Percentiles rank a stretch among this genome's conserved stretches.
These are phyloP conservation scores for Amphipoea lucens DNA, from an alignment of 2,888 invertebrate species.

Conservation along the genomic window DNA sequence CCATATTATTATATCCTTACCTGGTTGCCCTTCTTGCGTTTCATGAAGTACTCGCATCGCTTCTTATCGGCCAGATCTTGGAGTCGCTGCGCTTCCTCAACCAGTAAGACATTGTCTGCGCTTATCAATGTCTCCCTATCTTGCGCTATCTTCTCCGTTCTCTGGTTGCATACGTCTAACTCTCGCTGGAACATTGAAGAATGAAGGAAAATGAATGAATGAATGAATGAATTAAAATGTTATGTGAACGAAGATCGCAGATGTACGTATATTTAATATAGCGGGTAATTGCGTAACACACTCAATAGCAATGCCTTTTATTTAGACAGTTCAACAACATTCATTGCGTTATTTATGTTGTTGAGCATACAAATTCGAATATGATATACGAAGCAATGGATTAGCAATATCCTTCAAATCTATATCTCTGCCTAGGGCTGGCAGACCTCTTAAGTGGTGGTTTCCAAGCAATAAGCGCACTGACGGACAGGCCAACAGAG, in stretches of 20 bases:
- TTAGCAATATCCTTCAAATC: too few relatives aligned
- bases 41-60: constrained; percentile 75
- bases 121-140: constrained; percentile 61
- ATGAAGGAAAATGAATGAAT: background rate
- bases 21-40: constrained; percentile 76
- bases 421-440: background rate
- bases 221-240: background rate
- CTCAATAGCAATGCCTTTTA: too few relatives aligned
- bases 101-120: constrained; percentile 62
- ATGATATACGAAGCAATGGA: too few relatives aligned
- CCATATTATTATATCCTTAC: constrained; percentile 59
- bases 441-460: background rate
- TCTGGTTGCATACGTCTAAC: constrained; percentile 78
- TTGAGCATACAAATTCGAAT: too few relatives aligned
- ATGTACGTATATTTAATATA: background rate
- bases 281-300: background rate
- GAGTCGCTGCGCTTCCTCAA: constrained; percentile 64
- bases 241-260: background rate
- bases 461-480: background rate
- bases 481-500: background rate
- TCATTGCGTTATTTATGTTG: too few relatives aligned
- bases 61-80: constrained; percentile 73
- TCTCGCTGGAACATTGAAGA: constrained; percentile 74
- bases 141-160: constrained; percentile 71
- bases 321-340: too few relatives aligned